phyloP scores from a whole-genome alignment of 2,888 invertebrate species.

The Campopleginae sp. region DNA sequence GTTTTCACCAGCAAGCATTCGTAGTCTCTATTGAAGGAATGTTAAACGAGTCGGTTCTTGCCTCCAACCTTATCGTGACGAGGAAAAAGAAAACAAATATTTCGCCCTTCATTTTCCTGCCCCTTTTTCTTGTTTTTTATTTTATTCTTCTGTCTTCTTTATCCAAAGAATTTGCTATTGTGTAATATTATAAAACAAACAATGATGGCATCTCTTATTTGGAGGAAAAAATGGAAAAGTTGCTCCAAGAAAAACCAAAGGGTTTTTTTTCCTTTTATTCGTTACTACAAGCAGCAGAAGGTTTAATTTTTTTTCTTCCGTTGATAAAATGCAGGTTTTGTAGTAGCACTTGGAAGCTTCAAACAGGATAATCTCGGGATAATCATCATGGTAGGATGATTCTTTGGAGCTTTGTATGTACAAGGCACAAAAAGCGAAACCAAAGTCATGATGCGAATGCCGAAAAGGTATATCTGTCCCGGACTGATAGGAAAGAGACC shows the following conservation, averaged over 20 bases:
- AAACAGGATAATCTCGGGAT: slow-evolving; percentile 13
- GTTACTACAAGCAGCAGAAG: not conserved
- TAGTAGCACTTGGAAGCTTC: not conserved
- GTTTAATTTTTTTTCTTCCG: not conserved
- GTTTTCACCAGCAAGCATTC: slow-evolving; percentile 39
- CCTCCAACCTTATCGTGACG: slow-evolving; percentile 47
- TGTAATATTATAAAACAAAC: slow-evolving; percentile 14
- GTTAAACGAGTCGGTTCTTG: slow-evolving; percentile 74
- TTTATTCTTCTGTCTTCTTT: not conserved
- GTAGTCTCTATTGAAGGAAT: slow-evolving; percentile 79
- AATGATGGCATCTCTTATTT: not conserved
- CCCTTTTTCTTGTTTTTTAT: slow-evolving; percentile 53
- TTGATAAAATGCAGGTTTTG: not conserved
- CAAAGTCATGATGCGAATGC: slow-evolving; percentile 18
- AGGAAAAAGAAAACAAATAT: slow-evolving; percentile 56
- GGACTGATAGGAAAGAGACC: slow-evolving; percentile 44
- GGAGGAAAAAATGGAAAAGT: not conserved
- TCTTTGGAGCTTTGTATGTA: slow-evolving; percentile 18
- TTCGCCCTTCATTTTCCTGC: slow-evolving; percentile 67
- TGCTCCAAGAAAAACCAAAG: not conserved
- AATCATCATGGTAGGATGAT: not conserved
- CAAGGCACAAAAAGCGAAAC: slow-evolving; percentile 50
- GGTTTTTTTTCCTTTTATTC: not conserved
- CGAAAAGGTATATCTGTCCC: slow-evolving; percentile 29
- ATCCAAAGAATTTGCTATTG: slow-evolving; percentile 18